A percentile compares a stretch with the other conserved stretches of the same genome.
Evolutionary conservation across 2,113 vertebrate species (phyloP).

Genomic region (Fukomys damarensis): DNA sequence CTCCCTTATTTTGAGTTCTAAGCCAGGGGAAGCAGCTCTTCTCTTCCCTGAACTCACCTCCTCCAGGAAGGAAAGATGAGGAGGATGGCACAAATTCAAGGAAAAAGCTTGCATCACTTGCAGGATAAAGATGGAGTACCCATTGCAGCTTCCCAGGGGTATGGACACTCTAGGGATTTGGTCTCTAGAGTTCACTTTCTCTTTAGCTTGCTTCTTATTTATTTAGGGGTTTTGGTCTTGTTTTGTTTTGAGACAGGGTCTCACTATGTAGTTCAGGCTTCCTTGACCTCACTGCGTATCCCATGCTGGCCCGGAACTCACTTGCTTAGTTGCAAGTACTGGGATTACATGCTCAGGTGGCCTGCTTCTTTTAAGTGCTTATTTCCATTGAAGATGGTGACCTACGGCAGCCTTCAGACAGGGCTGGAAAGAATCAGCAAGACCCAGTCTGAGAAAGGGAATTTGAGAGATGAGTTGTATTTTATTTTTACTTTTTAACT

Average conservation of each 20-base stretch:
- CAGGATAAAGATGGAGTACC: background rate
- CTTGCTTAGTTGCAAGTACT: no score
- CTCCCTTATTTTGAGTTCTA: background rate
- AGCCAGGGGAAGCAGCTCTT: background rate
- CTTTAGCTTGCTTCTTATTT: background rate
- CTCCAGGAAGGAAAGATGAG: background rate
- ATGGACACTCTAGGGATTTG: background rate
- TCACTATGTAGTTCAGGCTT: no score
- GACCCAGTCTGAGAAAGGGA: background rate
- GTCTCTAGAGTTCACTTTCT: conserved; percentile 2
- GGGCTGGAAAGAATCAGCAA: background rate
- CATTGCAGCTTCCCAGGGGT: background rate
- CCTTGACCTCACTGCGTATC: no score
- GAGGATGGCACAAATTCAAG: background rate
- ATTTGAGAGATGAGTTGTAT: background rate
- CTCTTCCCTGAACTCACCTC: background rate
- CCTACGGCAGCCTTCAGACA: background rate
- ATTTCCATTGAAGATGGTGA: background rate
- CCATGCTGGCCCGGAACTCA: no score
- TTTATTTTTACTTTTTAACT: background rate
- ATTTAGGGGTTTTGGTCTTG: no score
- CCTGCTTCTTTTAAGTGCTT: background rate
- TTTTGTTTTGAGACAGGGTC: no score
- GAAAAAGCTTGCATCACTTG: background rate
- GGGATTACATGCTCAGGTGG: no score